These are phyloP conservation scores for Tonatia bakeri DNA, from an alignment of 2,113 vertebrate species.

Conservation along the genomic window DNA sequence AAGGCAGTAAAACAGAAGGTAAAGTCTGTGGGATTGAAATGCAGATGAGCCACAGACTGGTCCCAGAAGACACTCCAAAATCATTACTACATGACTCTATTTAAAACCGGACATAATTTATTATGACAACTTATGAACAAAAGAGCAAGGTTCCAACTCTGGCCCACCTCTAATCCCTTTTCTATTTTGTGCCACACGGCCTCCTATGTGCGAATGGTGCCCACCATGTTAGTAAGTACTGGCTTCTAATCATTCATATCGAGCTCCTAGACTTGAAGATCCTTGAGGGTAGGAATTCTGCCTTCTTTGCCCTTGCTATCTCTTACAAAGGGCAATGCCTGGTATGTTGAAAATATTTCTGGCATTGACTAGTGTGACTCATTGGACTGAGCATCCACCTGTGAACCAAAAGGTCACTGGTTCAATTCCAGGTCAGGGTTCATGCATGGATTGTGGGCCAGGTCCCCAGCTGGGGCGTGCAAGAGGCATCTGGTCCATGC, in stretches of 20 bases:
- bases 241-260: not conserved
- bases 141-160: not conserved
- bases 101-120: not conserved
- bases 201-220: not conserved
- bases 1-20: not conserved
- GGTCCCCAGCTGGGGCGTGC: too few species aligned
- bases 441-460: too few species aligned
- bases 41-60: not conserved
- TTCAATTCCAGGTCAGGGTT: too few species aligned
- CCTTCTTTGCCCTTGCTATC: not conserved
- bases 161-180: too few species aligned
- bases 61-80: not conserved
- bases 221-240: not conserved
- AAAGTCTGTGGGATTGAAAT: not conserved
- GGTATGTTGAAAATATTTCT: not conserved
- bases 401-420: too few species aligned
- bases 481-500: too few species aligned
- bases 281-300: not conserved
- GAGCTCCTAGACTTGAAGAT: not conserved
- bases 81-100: not conserved
- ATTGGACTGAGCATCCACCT: too few species aligned
- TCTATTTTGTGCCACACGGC: not conserved
- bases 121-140: not conserved
- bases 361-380: too few species aligned
- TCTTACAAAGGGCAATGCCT: not conserved